These are phyloP conservation scores for Rapana venosa DNA, from an alignment of 2,888 invertebrate species.

Conservation along the genomic window DNA sequence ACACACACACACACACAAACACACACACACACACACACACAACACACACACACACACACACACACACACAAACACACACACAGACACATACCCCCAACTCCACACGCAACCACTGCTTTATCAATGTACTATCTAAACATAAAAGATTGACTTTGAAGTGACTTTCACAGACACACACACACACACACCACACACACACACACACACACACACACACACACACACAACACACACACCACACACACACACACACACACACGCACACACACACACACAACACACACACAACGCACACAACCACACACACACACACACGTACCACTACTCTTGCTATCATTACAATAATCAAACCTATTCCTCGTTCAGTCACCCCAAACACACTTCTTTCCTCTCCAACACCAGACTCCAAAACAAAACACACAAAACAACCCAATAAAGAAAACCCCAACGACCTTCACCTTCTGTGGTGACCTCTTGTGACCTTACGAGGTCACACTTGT, in stretches of 20 bases:
- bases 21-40: background rate
- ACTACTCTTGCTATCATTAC: background rate
- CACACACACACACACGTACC: background rate
- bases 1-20: background rate
- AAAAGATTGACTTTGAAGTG: no score
- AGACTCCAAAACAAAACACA: no score
- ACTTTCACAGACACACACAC: background rate
- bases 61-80: conserved; percentile 8
- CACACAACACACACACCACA: conserved; percentile 20
- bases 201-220: conserved; percentile 11
- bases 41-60: background rate
- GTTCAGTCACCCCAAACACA: background rate
- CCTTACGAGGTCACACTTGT: conserved; percentile 94
- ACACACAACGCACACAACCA: background rate
- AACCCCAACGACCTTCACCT: conserved; percentile 82
- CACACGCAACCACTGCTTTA: no score
- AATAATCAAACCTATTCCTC: background rate
- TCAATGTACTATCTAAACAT: no score
- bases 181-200: conserved; percentile 7
- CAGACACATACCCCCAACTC: background rate
- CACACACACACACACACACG: conserved; percentile 14
- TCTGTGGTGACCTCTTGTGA: conserved; percentile 89
- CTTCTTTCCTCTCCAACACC: background rate
- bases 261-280: background rate
- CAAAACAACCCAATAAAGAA: background rate